Base-by-base conservation (phyloP, 2,888 invertebrate species). In the Cenopis cana region DNA sequence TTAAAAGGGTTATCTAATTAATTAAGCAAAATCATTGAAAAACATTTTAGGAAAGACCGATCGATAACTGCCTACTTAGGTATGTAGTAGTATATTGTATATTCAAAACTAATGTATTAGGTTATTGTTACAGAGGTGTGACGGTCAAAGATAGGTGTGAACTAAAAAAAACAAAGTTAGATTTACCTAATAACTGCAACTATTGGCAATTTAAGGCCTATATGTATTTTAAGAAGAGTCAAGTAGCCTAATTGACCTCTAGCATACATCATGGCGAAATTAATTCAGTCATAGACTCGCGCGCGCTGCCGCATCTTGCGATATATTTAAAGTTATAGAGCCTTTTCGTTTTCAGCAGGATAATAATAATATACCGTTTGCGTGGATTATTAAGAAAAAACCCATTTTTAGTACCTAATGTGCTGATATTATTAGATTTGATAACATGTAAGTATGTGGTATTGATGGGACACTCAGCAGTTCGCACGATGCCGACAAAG, bases 231-330 rank as follows among this genome's bases (percentile, higher is more conserved):
- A 46, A 46, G 46, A 46, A n/a, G 46, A n/a, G 46, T 46, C 46
- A 46, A 46, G n/a, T n/a, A 46, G n/a, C n/a, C n/a, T 46, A n/a
- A 8, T 46, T 46, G 46, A 46, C 46, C 46, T 8, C 46, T 46
- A n/a, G 46, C 46, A n/a, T n/a, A 12, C 8, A 14, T 4, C n/a
- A 8, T 46, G 46, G n/a, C 46, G 46, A 46, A 46, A 46, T 12
- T 46, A 46, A 46, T 46, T 46, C 46, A 46, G 46, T 46, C 46
- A n/a, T 46, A 8, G 46, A 46, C 46, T 46, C 46, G 46, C 46
- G n/a, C 46, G n/a, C 46, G 46, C n/a, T 46, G 8, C 46, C 46
- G n/a, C n/a, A n/a, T 5, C 46, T 46, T n/a, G 33, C 46, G 46
- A 5, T n/a, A 46, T 41, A 46, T n/a, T 46, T n/a, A 46, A n/a